Evolutionary conservation across 1,140 invertebrate genomes (phyloP), one percentile per base, ranked within the genome.

Genomic region (Drosophila virilis): DNA sequence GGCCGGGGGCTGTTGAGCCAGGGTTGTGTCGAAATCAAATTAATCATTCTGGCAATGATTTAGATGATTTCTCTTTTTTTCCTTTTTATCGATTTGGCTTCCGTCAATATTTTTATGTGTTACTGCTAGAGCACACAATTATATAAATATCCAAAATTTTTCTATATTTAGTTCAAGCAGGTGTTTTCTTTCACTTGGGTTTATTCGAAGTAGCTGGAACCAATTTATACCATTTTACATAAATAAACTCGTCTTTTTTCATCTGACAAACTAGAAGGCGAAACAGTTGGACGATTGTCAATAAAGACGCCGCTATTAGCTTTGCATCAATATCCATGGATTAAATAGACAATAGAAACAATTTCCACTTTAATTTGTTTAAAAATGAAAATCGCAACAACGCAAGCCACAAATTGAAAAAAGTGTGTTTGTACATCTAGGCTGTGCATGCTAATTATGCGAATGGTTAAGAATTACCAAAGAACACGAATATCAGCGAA

Each of bases 1-100:
- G 74, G 51, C 28, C 38, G 58, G 8, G 15, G n/a, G 37, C 57
- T 62, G 43, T 45, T 68, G 62, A 51, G 71, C 59, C 13, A 38
- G 7, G 38, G 51, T 67, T 54, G 40, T 46, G n/a, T 46, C 61
- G 48, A 72, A 68, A 85, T 85, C 74, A 69, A 78, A 85, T 85
- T 85, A 80, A 86, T 86, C 74, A 85, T 85, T 74, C 69, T 72
- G 64, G 59, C 73, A 85, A 77, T 80, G 65, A 80, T 71, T 77
- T 58, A 57, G 32, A 69, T 67, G 60, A 68, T 76, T 79, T 60
- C 43, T 15, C 8, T 17, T n/a, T 10, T 35, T 5, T 57, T 42
- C 69, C 48, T 22, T 64, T 22, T 55, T 78, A 57, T 77, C 48
- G 74, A 70, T 68, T 78, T 28, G 7, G 15, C 37, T 71, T 64